These are phyloP conservation scores for Lordiphosa clarofinis DNA, from an alignment of 1,140 invertebrate genomes.

Conservation along the genomic window DNA sequence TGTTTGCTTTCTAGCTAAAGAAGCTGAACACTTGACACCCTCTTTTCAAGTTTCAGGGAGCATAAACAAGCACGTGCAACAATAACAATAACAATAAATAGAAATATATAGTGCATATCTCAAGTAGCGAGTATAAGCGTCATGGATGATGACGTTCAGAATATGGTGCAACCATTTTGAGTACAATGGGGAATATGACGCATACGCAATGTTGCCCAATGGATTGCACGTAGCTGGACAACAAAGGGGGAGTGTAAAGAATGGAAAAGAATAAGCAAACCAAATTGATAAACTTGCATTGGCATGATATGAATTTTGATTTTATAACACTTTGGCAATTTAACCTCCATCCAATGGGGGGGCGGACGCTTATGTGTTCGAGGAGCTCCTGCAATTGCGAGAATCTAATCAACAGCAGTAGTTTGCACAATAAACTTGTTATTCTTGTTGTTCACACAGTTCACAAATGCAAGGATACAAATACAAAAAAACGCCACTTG, in stretches of 20 bases:
- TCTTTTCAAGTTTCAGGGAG: too few relatives aligned
- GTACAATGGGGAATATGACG: conserved; percentile 36
- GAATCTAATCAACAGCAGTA: conserved; percentile 40
- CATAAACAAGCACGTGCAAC: not conserved
- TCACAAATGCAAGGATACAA: too few relatives aligned
- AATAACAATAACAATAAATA: conserved; percentile 6
- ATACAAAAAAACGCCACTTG: not conserved
- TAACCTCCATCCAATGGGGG: not conserved
- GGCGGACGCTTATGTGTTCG: conserved; percentile 16
- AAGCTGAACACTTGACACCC: too few relatives aligned
- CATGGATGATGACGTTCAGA: too few relatives aligned
- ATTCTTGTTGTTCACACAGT: not conserved
- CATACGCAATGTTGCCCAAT: conserved; percentile 38
- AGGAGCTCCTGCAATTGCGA: not conserved
- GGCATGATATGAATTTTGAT: conserved; percentile 51
- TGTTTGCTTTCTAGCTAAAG: too few relatives aligned
- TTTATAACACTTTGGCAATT: conserved; percentile 31
- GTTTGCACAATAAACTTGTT: conserved; percentile 8
- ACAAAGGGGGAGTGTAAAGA: not conserved
- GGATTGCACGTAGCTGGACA: conserved; percentile 4
- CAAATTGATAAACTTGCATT: conserved; percentile 47
- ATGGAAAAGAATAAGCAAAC: not conserved
- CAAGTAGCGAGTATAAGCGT: too few relatives aligned
- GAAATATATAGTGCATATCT: too few relatives aligned
- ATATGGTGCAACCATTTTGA: too few relatives aligned